These are phyloP conservation scores for Cantharis lateralis DNA, from an alignment of 2,888 invertebrate species.

Conservation along the genomic window DNA sequence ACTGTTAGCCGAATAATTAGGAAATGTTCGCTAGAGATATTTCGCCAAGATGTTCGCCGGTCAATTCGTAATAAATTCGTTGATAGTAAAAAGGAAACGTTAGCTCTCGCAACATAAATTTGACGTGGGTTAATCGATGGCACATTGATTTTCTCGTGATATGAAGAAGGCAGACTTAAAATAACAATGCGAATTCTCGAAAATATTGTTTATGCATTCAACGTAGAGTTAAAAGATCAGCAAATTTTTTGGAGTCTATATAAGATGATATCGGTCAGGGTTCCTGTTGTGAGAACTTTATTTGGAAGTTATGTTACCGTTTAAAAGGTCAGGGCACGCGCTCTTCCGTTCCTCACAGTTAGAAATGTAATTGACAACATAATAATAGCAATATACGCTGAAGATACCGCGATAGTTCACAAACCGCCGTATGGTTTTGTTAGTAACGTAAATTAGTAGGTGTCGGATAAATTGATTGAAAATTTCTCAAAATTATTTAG, in stretches of 20 bases:
- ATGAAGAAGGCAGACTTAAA: not conserved
- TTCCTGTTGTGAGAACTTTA: not conserved
- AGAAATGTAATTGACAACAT: too few species aligned
- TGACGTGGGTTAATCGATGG: not conserved
- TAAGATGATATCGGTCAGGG: too few species aligned
- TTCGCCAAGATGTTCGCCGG: not conserved
- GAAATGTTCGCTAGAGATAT: not conserved
- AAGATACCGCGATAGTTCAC: too few species aligned
- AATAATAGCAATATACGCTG: too few species aligned
- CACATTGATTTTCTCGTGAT: not conserved
- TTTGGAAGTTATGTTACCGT: not conserved
- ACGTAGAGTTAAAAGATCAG: not conserved
- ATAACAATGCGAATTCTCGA: not conserved
- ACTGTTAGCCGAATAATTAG: not conserved
- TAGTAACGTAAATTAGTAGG: too few species aligned
- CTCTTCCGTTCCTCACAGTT: too few species aligned
- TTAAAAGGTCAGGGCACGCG: not conserved
- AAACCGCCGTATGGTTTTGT: too few species aligned
- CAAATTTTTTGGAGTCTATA: not conserved
- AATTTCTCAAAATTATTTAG: too few species aligned
- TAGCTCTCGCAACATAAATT: not conserved
- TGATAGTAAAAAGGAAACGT: not conserved
- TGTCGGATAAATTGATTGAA: too few species aligned
- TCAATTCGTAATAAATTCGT: not conserved
- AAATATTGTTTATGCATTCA: not conserved